Base-by-base conservation (phyloP, 2,888 invertebrate species). In the Automeris io region DNA sequence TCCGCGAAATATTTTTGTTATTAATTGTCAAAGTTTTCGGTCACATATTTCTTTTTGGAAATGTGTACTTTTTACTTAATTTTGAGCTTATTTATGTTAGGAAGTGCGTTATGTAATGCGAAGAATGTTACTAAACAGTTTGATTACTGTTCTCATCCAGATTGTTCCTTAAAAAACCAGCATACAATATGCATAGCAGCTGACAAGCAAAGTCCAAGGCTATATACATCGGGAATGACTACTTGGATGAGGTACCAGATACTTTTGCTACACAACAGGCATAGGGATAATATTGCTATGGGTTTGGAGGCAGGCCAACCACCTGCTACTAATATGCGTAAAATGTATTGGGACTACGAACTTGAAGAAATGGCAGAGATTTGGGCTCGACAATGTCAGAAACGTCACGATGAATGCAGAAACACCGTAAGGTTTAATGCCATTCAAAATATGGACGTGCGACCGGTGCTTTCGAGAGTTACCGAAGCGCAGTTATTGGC, bases 261-360 rank as follows among this genome's bases (percentile, higher is more conserved):
- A 19, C 46, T 86, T 8, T 48, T 80, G 31, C 50, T 86, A 16
- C 86, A 88, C 44, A 88, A 87, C 51, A 66, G 82, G 24, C 74
- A 87, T 35, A 67, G 88, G 36, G 83, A 87, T 45, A 78, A 78
- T 42, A 73, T 88, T 26, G 87, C 87, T 0, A 70, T 79, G 74
- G 87, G 87, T 0, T 54, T 81, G 18, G 80, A 87, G 43, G 70
- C 82, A 0, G 83, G 81, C 0, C 87, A 87, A 48, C 87, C 88
- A 1, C 70, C 81, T 1, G 87, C 87, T 1, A 61, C 78, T 2
- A 87, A 87, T 46, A 87, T 88, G 87, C 74, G 83, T 5, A 85
- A 87, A 51, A 70, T 88, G 74, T 87, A 85, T 45, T 87, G 87
- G 87, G 87, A 88, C 40, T 72, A 74, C 40, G 87, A 88, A 46